phyloP scores from a whole-genome alignment of 2,113 vertebrate genomes.

The Gobio gobio region DNA sequence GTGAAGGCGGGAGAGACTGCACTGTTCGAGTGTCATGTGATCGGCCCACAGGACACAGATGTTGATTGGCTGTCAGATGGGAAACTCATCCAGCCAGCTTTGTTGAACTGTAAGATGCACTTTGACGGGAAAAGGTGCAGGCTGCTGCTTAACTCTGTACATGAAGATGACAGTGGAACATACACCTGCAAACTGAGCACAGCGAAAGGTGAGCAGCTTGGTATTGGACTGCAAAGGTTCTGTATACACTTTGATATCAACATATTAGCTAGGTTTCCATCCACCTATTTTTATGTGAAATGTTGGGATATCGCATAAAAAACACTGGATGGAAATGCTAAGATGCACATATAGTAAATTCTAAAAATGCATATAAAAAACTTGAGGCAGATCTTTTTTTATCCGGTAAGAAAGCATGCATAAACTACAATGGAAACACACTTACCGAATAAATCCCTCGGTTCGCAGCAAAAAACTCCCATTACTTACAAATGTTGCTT shows the following conservation, averaged over 20 bases:
- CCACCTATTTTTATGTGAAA: no score
- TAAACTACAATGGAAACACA: no score
- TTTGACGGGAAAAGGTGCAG: slow-evolving; percentile 93
- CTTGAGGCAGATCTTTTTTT: no score
- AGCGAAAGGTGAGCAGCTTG: slow-evolving; percentile 83
- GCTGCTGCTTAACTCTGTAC: slow-evolving; percentile 94
- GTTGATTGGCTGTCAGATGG: slow-evolving; percentile 96
- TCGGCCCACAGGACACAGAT: slow-evolving; percentile 92
- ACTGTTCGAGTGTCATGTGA: slow-evolving; percentile 91
- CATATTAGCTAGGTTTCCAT: not conserved
- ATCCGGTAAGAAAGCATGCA: no score
- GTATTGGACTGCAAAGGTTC: not conserved
- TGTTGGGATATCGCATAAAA: no score
- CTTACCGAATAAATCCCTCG: no score
- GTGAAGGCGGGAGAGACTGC: slow-evolving; percentile 93
- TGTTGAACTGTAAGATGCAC: slow-evolving; percentile 99
- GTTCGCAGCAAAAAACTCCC: no score
- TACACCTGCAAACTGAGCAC: slow-evolving; percentile 98
- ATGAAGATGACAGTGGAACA: slow-evolving; percentile 93
- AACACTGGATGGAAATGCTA: no score
- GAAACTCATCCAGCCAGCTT: slow-evolving; percentile 92
- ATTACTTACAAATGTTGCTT: no score
- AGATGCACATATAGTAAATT: no score
- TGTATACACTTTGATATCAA: not conserved
- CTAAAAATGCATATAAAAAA: no score